Conservation (phyloP, 2,113 vertebrate genomes). For the Anoplopoma fimbria region DNA sequence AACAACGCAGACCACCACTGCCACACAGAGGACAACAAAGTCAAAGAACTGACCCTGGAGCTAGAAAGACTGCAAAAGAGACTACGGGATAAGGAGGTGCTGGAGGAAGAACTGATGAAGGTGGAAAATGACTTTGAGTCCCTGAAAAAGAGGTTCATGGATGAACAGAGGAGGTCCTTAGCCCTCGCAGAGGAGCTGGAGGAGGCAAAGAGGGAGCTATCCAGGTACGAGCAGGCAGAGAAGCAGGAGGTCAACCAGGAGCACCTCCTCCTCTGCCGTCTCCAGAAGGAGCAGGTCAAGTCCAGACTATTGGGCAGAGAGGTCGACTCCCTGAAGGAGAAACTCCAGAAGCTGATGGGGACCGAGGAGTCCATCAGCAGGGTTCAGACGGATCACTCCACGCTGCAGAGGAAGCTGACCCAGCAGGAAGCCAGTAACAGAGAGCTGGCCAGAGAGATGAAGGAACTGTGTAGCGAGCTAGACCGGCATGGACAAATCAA, state of each 20-base stretch:
- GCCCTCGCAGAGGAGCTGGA: slow-evolving; percentile 90
- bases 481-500: slow-evolving; percentile 89
- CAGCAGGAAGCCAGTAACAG: slow-evolving; percentile 94
- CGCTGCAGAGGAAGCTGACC: slow-evolving; percentile 90
- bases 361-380: slow-evolving; percentile 91
- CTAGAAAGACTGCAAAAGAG: slow-evolving; percentile 90
- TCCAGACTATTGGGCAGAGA: slow-evolving; percentile 92
- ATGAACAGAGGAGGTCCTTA: slow-evolving; percentile 87
- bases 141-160: slow-evolving; percentile 88
- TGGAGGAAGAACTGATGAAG: slow-evolving; percentile 92
- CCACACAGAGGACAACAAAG: slow-evolving; percentile 94
- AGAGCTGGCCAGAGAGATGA: slow-evolving; percentile 92
- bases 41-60: slow-evolving; percentile 94
- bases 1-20: slow-evolving; percentile 74
- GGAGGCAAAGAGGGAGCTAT: slow-evolving; percentile 88
- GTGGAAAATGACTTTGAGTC: slow-evolving; percentile 90
- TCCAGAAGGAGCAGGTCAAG: slow-evolving; percentile 94
- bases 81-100: slow-evolving; percentile 91
- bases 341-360: slow-evolving; percentile 91
- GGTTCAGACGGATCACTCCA: slow-evolving; percentile 88
- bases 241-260: slow-evolving; percentile 93
- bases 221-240: slow-evolving; percentile 90
- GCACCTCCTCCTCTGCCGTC: slow-evolving; percentile 89
- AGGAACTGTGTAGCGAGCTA: slow-evolving; percentile 89
- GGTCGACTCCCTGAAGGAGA: slow-evolving; percentile 92